Evolutionary conservation across 2,888 invertebrate species (phyloP).

Genomic region (Drosophila recens): DNA sequence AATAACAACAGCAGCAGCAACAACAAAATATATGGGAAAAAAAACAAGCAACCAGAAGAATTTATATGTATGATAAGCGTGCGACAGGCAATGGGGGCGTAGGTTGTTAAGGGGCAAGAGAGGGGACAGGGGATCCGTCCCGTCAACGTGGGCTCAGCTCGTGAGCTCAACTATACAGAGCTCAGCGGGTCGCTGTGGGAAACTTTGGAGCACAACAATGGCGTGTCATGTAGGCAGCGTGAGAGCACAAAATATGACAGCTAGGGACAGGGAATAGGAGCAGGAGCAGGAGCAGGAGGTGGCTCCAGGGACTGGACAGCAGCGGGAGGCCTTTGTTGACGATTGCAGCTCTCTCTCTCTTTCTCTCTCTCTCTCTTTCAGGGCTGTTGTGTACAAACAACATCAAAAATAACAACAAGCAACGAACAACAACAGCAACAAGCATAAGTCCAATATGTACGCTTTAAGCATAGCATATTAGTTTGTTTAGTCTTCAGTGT

Average conservation of each 20-base stretch:
- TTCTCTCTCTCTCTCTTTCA: background rate
- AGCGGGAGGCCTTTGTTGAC: constrained; percentile 74
- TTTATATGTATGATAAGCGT: constrained; percentile 79
- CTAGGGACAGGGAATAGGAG: constrained; percentile 23
- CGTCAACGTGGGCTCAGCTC: constrained; percentile 50
- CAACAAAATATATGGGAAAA: constrained; percentile 31
- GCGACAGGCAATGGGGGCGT: constrained; percentile 48
- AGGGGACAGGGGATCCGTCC: constrained; percentile 2
- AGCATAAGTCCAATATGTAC: constrained; percentile 80
- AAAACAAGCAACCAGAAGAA: constrained; percentile 63
- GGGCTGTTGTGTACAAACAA: constrained; percentile 52
- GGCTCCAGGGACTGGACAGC: constrained; percentile 17
- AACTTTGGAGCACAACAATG: constrained; percentile 60
- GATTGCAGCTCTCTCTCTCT: constrained; percentile 29
- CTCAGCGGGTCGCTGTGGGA: constrained; percentile 52
- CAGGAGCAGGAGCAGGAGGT: background rate
- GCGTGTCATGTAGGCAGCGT: constrained; percentile 65
- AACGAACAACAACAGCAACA: constrained; percentile 65
- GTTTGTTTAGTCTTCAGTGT: constrained; percentile 67
- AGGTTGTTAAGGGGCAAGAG: background rate
- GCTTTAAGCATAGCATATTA: constrained; percentile 82
- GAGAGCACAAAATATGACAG: constrained; percentile 78
- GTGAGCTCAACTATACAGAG: constrained; percentile 33
- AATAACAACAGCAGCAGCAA: constrained; percentile 23
- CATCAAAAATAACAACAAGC: constrained; percentile 66